phyloP scores from a whole-genome alignment of 2,797 vertebrate species.

The Micrastur ruficollis region DNA sequence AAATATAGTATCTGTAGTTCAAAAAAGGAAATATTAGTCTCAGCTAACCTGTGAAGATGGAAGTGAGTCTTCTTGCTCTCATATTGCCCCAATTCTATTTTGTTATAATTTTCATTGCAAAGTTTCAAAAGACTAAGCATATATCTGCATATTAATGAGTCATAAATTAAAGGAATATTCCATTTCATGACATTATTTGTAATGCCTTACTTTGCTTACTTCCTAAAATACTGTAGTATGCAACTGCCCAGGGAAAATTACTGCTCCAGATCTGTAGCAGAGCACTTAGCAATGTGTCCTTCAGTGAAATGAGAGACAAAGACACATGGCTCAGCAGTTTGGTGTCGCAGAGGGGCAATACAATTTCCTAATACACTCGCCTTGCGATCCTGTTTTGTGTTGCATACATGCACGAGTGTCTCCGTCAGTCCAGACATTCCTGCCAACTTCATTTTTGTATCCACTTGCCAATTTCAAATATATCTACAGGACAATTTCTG shows the following conservation, averaged over 20 bases:
- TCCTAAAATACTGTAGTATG: not conserved
- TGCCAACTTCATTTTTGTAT: not conserved
- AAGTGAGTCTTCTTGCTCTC: not conserved
- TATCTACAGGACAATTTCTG: not conserved
- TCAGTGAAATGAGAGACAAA: not conserved
- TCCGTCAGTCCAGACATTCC: not conserved
- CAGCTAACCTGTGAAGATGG: not conserved
- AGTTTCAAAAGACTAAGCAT: not conserved
- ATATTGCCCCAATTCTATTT: not conserved
- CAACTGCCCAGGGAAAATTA: not conserved
- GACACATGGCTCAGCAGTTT: not conserved
- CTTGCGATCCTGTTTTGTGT: not conserved
- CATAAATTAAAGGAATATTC: not conserved
- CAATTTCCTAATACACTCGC: not conserved
- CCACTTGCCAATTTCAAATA: not conserved
- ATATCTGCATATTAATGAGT: not conserved
- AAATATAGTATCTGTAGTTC: not conserved
- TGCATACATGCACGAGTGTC: not conserved
- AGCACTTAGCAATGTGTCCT: not conserved
- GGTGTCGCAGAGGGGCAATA: not conserved
- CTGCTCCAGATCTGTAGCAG: not conserved
- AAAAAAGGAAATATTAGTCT: not conserved
- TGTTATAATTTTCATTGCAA: not conserved
- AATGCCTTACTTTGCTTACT: not conserved
- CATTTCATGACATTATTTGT: not conserved